Conservation (phyloP, 1,140 invertebrate species). For the Eciton burchellii region DNA sequence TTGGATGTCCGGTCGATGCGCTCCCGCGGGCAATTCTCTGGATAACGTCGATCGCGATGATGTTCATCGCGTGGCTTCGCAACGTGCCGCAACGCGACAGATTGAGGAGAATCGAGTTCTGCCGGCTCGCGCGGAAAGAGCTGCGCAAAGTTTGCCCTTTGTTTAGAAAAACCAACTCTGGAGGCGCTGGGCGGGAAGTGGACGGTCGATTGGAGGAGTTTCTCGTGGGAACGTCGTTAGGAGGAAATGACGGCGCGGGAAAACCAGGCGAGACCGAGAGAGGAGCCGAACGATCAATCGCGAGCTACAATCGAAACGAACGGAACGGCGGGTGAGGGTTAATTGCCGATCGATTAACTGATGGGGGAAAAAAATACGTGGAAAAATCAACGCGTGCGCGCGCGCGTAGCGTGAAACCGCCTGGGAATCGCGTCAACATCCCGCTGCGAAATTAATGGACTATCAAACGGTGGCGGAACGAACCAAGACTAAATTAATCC, state of each 20-base stretch:
- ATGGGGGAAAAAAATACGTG: not conserved
- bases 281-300: conserved; percentile 31
- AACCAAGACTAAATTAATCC: not conserved
- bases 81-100: conserved; percentile 25
- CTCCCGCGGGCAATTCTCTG: not conserved
- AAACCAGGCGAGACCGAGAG: conserved; percentile 5
- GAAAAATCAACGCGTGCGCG: not conserved
- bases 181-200: conserved; percentile 29
- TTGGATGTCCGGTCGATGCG: too few species aligned
- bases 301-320: not conserved
- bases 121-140: not conserved
- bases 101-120: conserved; percentile 47
- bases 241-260: conserved; percentile 48
- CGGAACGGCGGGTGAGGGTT: not conserved
- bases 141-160: not conserved
- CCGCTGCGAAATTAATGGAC: too few species aligned
- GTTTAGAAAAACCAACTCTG: conserved; percentile 21
- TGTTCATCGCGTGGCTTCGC: conserved; percentile 4
- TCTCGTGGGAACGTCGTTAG: conserved; percentile 51
- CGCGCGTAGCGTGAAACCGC: too few species aligned
- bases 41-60: conserved; percentile 32
- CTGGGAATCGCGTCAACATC: too few species aligned
- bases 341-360: conserved; percentile 10
- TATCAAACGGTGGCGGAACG: too few species aligned
- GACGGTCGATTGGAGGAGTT: conserved; percentile 38